Base-by-base conservation (phyloP, 1,140 invertebrate species). In the Panulirus ornatus region DNA sequence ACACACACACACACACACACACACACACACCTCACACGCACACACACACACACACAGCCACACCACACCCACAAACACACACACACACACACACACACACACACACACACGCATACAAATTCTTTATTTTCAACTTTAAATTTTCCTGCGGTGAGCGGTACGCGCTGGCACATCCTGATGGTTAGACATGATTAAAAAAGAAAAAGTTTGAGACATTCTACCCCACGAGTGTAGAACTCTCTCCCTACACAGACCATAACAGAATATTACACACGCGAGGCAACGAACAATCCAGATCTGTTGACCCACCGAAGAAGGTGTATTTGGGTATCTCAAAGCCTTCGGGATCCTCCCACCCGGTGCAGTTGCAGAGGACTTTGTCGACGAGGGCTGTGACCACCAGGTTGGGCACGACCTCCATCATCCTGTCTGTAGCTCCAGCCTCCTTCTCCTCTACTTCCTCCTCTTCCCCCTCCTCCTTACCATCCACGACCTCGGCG, bases 241-340 rank as follows among this genome's bases (percentile, higher is more conserved):
- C n/a, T n/a, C n/a, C n/a, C n/a, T n/a, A n/a, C n/a, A n/a, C n/a
- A n/a, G n/a, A n/a, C n/a, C n/a, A n/a, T n/a, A n/a, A n/a, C n/a
- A n/a, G n/a, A n/a, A n/a, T n/a, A n/a, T n/a, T n/a, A n/a, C n/a
- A n/a, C n/a, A n/a, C n/a, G n/a, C n/a, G n/a, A n/a, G n/a, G n/a
- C n/a, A n/a, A n/a, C n/a, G n/a, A n/a, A n/a, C n/a, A n/a, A n/a
- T n/a, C n/a, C n/a, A n/a, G n/a, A n/a, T 40, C 22, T 8, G 2
- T n/a, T n/a, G 30, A n/a, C 84, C 66, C 44, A 91, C 91, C 91
- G 79, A 88, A 91, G 75, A 85, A 91, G 54, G 86, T 71, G 75
- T 91, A 91, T 54, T 89, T 91, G 9, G 51, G 14, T 22, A 91
- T 44, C 22, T 71, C 79, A 42, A 88, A 86, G 0, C 87, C 87